phyloP scores from a whole-genome alignment of 2,797 vertebrate genomes.

The Melopsittacus undulatus region DNA sequence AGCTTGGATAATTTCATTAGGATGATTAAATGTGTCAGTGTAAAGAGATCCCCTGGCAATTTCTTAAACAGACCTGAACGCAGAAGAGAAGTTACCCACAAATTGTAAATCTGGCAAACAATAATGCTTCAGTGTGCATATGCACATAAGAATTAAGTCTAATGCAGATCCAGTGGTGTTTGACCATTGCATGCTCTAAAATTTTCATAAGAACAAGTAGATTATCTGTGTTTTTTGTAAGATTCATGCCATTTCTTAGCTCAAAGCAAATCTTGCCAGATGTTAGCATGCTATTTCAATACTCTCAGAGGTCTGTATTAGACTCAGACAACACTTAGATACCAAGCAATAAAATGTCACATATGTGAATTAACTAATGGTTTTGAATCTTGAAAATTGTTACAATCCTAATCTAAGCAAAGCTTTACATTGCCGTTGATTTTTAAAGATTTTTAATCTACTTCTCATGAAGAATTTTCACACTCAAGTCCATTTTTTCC shows the following conservation, averaged over 20 bases:
- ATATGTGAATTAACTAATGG: not conserved
- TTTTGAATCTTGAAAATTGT: not conserved
- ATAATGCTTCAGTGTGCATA: not conserved
- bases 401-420: not conserved
- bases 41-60: not conserved
- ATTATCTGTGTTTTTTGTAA: not conserved
- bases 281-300: not conserved
- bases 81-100: not conserved
- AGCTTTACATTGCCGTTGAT: not conserved
- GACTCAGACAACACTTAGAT: not conserved
- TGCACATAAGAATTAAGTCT: not conserved
- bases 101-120: not conserved
- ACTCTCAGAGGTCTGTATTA: not conserved
- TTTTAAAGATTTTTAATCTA: not conserved
- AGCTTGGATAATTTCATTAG: not conserved
- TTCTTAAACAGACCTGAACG: not conserved
- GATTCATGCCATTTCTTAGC: not conserved
- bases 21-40: not conserved
- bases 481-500: not conserved
- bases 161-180: not conserved
- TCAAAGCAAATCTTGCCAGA: slow-evolving; percentile 6
- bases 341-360: not conserved
- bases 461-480: not conserved
- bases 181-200: fast-evolving
- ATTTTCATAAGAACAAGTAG: not conserved